Evolutionary conservation across 2,113 vertebrate species (phyloP), one percentile per base, ranked within the genome.

Genomic region (Passer domesticus): DNA sequence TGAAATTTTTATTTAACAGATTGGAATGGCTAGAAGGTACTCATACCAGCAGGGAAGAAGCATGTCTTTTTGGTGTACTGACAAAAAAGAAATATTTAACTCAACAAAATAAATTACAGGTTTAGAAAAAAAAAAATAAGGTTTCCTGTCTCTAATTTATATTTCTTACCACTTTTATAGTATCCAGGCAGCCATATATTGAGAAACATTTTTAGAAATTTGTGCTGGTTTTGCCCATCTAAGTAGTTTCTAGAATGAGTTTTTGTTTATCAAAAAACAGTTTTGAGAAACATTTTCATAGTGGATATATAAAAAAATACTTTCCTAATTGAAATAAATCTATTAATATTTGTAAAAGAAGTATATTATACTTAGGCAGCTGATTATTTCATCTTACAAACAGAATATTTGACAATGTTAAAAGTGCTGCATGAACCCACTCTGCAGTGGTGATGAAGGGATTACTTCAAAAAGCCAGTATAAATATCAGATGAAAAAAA

Each of bases 401-500:
- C 22, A 46, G 53, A 72, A 63, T 89, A 89, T 35, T 31, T 59
- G 13, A 56, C 74, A 24, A 58, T 89, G n/a, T 58, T 46, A 78
- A 81, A 92, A 95, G 81, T 73, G 17, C 24, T 77, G 19, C 30
- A 55, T 59, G 13, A 70, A 64, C 14, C 28, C 22, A 28, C 49
- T 72, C 37, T 49, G 39, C 59, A 86, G 14, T 62, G 33, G 31
- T 43, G 53, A 81, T 55, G 83, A 73, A 62, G 20, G 30, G 49
- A 83, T 83, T 76, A 49, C 49, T 96, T 68, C 50, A 78, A 2
- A 17, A 46, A 93, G 37, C 31, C 83, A 64, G 33, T 83, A 89
- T 77, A 94, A 95, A 95, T 43, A 94, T 15, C 44, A 59, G 60
- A 27, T 4, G 6, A 62, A 94, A 94, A 75, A 83, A 92, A 41